Evolutionary conservation across 1,140 invertebrate species (phyloP).

Genomic region (Apis cerana): DNA sequence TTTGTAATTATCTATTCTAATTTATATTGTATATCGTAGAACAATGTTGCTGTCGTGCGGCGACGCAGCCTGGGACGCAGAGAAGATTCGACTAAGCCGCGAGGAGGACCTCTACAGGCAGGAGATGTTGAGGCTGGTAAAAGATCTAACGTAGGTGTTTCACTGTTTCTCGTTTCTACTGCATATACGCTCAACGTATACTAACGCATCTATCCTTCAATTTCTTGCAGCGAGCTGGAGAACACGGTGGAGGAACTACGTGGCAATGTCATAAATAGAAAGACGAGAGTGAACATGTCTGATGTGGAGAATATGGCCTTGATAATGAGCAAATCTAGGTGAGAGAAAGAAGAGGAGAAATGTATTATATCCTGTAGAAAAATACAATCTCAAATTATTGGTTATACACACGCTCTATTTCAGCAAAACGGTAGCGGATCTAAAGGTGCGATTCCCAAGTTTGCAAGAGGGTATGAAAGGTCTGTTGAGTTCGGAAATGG

Average conservation of each 20-base stretch:
- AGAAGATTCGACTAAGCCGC: constrained; percentile 85
- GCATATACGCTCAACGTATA: no score
- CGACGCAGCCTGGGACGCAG: constrained; percentile 84
- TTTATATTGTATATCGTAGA: constrained; percentile 67
- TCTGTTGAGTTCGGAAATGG: constrained; percentile 95
- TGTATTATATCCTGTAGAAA: no score
- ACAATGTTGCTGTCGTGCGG: constrained; percentile 85
- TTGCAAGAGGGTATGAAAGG: constrained; percentile 94
- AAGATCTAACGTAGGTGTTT: constrained; percentile 89
- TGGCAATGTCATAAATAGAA: constrained; percentile 96
- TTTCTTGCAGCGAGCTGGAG: constrained; percentile 91
- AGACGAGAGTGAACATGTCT: constrained; percentile 96
- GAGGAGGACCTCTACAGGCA: constrained; percentile 94
- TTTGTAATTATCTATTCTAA: not conserved
- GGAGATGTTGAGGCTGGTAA: constrained; percentile 94
- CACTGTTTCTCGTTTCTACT: not conserved
- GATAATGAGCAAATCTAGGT: constrained; percentile 92
- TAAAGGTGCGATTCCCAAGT: constrained; percentile 94
- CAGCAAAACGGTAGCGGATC: constrained; percentile 96
- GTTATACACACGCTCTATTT: not conserved
- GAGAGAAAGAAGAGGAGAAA: not conserved
- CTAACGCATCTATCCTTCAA: not conserved
- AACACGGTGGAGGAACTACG: constrained; percentile 96
- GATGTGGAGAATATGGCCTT: constrained; percentile 98
- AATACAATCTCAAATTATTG: not conserved